A percentile compares a stretch with the other conserved stretches of the same genome.
These are phyloP conservation scores for Hemithea aestivaria DNA, from an alignment of 2,888 invertebrate genomes.

Conservation along the genomic window DNA sequence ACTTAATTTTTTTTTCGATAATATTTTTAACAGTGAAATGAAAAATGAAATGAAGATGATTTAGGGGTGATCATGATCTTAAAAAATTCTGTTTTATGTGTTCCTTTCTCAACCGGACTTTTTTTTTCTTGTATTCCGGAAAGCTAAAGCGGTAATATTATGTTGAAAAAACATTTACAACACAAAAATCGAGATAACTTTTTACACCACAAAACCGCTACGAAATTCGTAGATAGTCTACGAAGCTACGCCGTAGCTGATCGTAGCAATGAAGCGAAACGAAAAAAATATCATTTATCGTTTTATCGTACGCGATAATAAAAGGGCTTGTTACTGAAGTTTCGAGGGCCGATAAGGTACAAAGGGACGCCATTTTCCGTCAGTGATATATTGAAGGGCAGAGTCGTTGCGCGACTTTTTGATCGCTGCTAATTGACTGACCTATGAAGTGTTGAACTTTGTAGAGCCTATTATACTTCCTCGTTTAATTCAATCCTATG, in stretches of 20 bases:
- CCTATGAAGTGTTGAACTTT: neutral
- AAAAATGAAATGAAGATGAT: too few relatives aligned
- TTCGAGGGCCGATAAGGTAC: constrained; percentile 21
- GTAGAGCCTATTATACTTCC: too few relatives aligned
- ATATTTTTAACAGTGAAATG: too few relatives aligned
- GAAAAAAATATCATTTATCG: constrained; percentile 17
- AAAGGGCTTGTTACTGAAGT: constrained; percentile 22
- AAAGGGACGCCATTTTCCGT: constrained; percentile 17
- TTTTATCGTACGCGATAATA: constrained; percentile 12
- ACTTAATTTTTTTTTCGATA: too few relatives aligned
- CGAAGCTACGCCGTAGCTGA: constrained; percentile 14
- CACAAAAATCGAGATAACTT: too few relatives aligned
- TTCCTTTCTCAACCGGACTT: too few relatives aligned
- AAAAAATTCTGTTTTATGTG: too few relatives aligned
- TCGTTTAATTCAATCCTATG: too few relatives aligned
- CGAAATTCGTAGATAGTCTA: constrained; percentile 3
- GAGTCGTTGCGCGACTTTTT: constrained; percentile 10
- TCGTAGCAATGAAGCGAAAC: constrained; percentile 10
- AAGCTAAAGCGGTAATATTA: too few relatives aligned
- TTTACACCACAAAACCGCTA: constrained; percentile 6
- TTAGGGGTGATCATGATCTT: too few relatives aligned
- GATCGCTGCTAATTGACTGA: constrained; percentile 15
- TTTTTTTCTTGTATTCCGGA: too few relatives aligned
- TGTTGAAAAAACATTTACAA: too few relatives aligned
- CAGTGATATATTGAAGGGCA: constrained; percentile 11